Evolutionary conservation across 2,113 vertebrate species (phyloP).

Genomic region (Sciurus niger): DNA sequence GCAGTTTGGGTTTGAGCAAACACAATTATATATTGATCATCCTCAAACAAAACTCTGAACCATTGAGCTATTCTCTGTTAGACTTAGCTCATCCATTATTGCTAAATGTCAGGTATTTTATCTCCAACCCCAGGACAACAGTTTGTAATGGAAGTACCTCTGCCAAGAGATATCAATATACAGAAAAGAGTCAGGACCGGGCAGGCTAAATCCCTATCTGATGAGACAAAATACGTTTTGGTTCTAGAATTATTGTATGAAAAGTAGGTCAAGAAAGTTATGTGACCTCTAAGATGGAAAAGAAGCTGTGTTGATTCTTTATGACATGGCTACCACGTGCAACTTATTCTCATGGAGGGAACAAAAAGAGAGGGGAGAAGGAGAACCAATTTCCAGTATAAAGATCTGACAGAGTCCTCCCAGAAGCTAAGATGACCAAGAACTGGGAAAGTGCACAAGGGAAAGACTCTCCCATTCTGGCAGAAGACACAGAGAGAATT

Average conservation of each 20-base stretch:
- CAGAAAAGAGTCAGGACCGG: slow-evolving; percentile 46
- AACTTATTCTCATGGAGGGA: not conserved
- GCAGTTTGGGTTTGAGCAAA: not conserved
- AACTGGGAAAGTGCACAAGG: not conserved
- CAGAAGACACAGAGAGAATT: slow-evolving; percentile 32
- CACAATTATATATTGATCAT: not conserved
- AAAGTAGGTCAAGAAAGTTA: slow-evolving; percentile 62
- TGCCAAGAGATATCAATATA: not conserved
- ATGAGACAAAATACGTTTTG: slow-evolving; percentile 48
- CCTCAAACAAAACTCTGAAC: not conserved
- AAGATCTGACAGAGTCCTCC: not conserved
- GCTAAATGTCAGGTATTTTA: not conserved
- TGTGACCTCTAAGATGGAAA: slow-evolving; percentile 58
- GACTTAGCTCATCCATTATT: not conserved
- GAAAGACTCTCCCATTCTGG: not conserved
- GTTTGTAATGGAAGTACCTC: slow-evolving; percentile 15
- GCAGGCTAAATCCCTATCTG: slow-evolving; percentile 26
- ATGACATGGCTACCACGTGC: not conserved
- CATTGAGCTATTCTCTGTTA: not conserved
- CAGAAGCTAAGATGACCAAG: not conserved
- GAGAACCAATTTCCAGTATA: not conserved
- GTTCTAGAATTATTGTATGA: not conserved
- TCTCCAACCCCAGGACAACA: slow-evolving; percentile 38
- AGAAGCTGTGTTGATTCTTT: not conserved
- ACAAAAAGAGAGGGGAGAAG: not conserved